Conservation (phyloP, 2,797 vertebrate genomes). For the Myotis findleyi region DNA sequence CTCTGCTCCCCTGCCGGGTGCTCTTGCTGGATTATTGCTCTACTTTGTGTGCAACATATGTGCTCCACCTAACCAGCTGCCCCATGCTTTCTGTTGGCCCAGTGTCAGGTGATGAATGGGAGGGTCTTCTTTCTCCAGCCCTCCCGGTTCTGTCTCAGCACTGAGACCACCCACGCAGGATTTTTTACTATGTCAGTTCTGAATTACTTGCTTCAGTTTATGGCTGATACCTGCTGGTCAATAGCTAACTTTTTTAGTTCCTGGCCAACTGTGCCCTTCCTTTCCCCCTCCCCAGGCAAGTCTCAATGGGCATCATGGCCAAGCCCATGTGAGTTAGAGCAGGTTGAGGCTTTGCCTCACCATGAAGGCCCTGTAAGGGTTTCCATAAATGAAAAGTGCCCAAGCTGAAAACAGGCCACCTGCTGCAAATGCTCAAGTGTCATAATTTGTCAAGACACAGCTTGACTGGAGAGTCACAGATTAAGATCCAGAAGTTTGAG, state of each 20-base stretch:
- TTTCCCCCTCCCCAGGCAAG: background rate
- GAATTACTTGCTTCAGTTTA: background rate
- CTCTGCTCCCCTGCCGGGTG: background rate
- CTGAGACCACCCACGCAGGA: background rate
- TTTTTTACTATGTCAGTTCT: background rate
- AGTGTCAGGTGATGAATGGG: background rate
- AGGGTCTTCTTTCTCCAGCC: background rate
- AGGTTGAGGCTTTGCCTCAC: background rate
- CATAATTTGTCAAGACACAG: background rate
- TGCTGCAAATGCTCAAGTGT: background rate
- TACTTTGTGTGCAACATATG: background rate
- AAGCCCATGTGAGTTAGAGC: background rate
- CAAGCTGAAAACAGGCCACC: background rate
- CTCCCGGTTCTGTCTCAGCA: background rate
- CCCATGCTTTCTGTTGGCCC: background rate
- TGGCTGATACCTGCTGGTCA: background rate
- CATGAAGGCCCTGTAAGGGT: background rate
- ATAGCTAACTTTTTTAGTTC: background rate
- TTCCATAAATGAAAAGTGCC: background rate
- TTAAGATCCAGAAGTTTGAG: constrained; percentile 2
- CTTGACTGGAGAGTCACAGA: background rate
- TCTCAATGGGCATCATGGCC: background rate
- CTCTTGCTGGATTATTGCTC: background rate
- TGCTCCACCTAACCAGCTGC: background rate
- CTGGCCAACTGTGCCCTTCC: background rate